Evolutionary conservation across 1,140 invertebrate species (phyloP).

Genomic region (Diprion similis): DNA sequence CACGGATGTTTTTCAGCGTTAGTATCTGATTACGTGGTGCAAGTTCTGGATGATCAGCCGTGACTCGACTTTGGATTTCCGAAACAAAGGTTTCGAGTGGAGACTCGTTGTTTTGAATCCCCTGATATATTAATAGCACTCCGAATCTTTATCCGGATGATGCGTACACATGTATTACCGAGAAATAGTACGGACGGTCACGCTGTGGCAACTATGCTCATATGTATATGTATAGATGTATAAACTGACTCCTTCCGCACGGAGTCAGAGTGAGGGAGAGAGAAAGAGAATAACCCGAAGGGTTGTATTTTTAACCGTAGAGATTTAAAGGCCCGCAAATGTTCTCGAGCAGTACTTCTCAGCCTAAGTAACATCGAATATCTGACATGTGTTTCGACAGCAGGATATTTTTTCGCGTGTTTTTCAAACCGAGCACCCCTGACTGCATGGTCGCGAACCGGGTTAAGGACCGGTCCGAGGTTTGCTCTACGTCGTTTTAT

Average conservation of each 20-base stretch:
- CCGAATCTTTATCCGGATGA: no score
- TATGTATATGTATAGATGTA: no score
- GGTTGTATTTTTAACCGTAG: conserved; percentile 35
- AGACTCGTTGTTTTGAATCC: no score
- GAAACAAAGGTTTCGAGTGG: no score
- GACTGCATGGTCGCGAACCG: conserved; percentile 30
- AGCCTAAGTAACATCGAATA: not conserved
- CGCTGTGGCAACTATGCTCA: not conserved
- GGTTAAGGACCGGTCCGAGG: conserved; percentile 42
- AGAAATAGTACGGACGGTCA: not conserved
- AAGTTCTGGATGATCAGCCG: no score
- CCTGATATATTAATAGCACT: no score
- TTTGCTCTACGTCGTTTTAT: conserved; percentile 21
- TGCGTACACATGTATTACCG: not conserved
- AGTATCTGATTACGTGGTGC: no score
- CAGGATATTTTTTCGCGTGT: conserved; percentile 1
- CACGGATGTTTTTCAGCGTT: no score
- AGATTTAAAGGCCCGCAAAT: conserved; percentile 22
- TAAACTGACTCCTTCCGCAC: conserved; percentile 6
- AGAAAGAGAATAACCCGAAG: not conserved
- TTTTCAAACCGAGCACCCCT: conserved; percentile 34
- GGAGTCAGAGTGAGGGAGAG: not conserved
- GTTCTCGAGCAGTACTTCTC: conserved; percentile 5
- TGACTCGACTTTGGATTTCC: no score
- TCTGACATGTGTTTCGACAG: not conserved